Conservation (phyloP, 2,888 invertebrate species). For the Phymatocera aterrima region DNA sequence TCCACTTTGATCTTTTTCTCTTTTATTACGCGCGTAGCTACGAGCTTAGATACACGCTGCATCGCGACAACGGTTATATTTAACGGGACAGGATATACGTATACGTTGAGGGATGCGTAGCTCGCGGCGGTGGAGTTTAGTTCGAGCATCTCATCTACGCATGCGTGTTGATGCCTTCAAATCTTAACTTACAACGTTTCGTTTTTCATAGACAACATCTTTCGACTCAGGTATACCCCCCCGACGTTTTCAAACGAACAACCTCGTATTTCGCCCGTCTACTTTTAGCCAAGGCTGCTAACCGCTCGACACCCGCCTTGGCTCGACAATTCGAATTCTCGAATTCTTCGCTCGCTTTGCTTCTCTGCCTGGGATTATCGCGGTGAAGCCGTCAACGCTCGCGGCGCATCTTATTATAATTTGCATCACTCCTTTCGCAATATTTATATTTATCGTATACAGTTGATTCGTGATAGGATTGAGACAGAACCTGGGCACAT, state of each 20-base stretch:
- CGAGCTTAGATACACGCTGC: neutral
- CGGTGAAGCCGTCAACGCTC: conserved; percentile 49
- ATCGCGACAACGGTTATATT: conserved; percentile 37
- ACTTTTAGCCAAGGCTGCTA: conserved; percentile 72
- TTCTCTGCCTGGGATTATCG: conserved; percentile 64
- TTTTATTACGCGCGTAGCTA: neutral
- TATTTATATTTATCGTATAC: neutral
- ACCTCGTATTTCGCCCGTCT: conserved; percentile 58
- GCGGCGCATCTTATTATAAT: neutral
- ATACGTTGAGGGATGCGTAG: conserved; percentile 17
- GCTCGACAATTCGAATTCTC: conserved; percentile 50
- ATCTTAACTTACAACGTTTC: conserved; percentile 26
- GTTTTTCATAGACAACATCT: conserved; percentile 27
- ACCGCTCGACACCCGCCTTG: conserved; percentile 54
- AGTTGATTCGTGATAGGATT: neutral
- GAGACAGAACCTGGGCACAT: too few relatives aligned
- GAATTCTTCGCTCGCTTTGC: neutral
- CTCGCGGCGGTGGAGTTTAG: neutral
- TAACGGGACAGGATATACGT: conserved; percentile 10
- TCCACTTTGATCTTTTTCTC: neutral
- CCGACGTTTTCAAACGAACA: neutral
- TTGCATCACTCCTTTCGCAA: neutral
- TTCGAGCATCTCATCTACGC: neutral
- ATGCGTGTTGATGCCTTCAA: conserved; percentile 9
- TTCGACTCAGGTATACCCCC: conserved; percentile 7